These are phyloP conservation scores for Sthenelais limicola DNA, from an alignment of 2,888 invertebrate genomes.

Conservation along the genomic window DNA sequence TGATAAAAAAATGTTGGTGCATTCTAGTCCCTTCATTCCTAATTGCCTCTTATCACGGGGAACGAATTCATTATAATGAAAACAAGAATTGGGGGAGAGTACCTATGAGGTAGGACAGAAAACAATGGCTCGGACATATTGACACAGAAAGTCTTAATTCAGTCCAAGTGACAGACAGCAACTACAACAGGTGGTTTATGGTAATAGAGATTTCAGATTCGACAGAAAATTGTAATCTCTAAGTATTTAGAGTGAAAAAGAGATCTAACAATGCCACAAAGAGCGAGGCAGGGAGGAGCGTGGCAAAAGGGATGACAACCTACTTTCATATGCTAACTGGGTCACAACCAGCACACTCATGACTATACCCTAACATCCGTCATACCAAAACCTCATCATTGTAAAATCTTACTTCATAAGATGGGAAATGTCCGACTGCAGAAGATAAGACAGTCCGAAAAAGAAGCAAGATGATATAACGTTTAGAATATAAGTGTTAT, in stretches of 20 bases:
- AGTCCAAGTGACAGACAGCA: too few relatives aligned
- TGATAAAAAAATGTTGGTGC: too few relatives aligned
- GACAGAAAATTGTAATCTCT: too few relatives aligned
- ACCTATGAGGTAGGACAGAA: too few relatives aligned
- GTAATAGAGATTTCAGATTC: too few relatives aligned
- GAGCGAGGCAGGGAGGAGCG: neutral
- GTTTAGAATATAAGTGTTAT: neutral
- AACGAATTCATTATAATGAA: too few relatives aligned
- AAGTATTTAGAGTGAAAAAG: neutral
- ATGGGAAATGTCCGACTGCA: constrained; percentile 38
- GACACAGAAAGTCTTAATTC: too few relatives aligned
- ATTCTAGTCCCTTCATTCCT: too few relatives aligned
- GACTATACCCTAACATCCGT: constrained; percentile 30
- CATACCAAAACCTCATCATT: constrained; percentile 40
- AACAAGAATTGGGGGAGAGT: too few relatives aligned
- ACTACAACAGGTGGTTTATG: too few relatives aligned
- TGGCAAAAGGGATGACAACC: constrained; percentile 20
- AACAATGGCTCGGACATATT: too few relatives aligned
- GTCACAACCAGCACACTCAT: constrained; percentile 24
- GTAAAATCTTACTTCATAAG: constrained; percentile 40
- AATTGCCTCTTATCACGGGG: too few relatives aligned
- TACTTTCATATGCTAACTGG: constrained; percentile 23
- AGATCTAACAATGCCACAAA: neutral
- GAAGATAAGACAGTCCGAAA: neutral
- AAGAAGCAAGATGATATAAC: neutral